Conservation (phyloP, 2,888 invertebrate genomes). For the Mystacides longicornis region DNA sequence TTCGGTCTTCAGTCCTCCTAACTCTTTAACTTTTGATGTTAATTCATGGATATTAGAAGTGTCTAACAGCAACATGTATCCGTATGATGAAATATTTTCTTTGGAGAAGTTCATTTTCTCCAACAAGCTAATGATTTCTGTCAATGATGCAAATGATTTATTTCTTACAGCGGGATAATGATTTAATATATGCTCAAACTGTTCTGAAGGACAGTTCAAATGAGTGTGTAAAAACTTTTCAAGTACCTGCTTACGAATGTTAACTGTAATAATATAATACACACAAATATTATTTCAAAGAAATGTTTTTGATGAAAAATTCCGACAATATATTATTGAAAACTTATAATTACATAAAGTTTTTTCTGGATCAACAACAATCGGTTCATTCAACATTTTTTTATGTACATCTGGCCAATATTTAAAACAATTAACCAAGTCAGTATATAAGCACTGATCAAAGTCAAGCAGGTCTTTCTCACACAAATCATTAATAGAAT, state of each 20-base stretch:
- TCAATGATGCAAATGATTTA: constrained; percentile 43
- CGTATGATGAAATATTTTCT: constrained; percentile 49
- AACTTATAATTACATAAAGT: constrained; percentile 19
- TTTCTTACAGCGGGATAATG: constrained; percentile 40
- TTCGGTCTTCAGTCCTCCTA: constrained; percentile 50
- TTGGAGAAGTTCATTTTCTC: constrained; percentile 49
- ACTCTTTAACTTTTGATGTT: constrained; percentile 44
- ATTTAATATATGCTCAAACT: constrained; percentile 38
- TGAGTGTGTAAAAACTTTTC: constrained; percentile 39
- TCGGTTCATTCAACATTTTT: constrained; percentile 10
- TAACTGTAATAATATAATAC: constrained; percentile 34
- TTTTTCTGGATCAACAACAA: neutral
- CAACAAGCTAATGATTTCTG: constrained; percentile 49
- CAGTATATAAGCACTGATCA: too few relatives aligned
- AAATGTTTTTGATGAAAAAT: too few relatives aligned
- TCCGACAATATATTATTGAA: too few relatives aligned
- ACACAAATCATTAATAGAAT: constrained; percentile 37
- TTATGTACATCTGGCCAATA: constrained; percentile 37
- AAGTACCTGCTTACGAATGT: constrained; percentile 38
- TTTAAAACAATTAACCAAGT: constrained; percentile 33
- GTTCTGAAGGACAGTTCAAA: constrained; percentile 34
- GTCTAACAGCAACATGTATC: constrained; percentile 52
- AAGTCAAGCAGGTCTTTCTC: neutral
- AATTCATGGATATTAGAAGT: constrained; percentile 52
- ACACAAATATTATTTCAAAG: too few relatives aligned